phyloP scores from a whole-genome alignment of 1,140 invertebrate species.

The Globodera rostochiensis region DNA sequence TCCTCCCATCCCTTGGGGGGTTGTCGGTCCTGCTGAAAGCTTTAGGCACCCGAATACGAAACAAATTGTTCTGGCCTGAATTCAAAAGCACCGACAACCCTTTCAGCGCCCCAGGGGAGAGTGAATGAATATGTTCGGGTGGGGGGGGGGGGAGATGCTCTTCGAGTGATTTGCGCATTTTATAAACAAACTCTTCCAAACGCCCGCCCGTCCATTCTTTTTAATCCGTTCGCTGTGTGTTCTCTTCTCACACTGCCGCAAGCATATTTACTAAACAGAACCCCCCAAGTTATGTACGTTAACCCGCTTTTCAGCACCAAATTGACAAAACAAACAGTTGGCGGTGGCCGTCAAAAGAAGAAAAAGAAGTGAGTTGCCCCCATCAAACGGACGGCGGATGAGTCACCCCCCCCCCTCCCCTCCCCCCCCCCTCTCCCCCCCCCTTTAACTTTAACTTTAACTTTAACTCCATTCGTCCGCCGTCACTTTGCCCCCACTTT shows the following conservation, averaged over 20 bases:
- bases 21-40: no score
- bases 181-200: not conserved
- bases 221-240: not conserved
- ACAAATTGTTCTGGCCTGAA: no score
- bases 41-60: no score
- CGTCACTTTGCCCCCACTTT: not conserved
- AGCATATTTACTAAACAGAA: not conserved
- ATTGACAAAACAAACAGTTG: not conserved
- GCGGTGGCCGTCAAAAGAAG: not conserved
- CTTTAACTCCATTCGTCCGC: not conserved
- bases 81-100: no score
- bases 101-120: no score
- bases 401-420: no score
- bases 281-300: no score
- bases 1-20: not conserved
- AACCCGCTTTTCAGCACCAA: not conserved
- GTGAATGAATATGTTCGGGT: not conserved
- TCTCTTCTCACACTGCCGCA: not conserved
- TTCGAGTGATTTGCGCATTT: not conserved
- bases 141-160: not conserved
- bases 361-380: not conserved
- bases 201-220: not conserved
- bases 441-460: not conserved
- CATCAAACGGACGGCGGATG: no score
- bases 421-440: no score